Conservation (phyloP, 2,888 invertebrate genomes). For the Strigamia crassipes region DNA sequence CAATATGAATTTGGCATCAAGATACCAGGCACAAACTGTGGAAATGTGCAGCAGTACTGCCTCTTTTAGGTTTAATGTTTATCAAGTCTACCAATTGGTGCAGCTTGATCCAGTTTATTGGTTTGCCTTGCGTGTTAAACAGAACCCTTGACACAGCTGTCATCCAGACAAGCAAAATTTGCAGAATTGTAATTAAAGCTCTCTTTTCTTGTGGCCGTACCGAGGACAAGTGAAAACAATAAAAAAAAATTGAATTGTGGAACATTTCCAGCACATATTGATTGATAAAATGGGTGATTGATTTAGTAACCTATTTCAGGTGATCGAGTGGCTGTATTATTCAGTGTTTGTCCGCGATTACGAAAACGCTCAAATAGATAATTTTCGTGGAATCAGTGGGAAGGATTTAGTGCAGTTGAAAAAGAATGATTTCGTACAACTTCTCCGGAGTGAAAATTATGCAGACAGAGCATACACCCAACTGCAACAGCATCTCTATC, state of each 20-base stretch:
- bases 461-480: slow-evolving; percentile 13
- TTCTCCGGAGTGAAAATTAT: slow-evolving; percentile 18
- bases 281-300: background rate
- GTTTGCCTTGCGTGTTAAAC: no score
- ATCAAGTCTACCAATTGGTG: no score
- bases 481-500: slow-evolving; percentile 25
- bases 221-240: background rate
- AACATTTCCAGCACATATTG: background rate
- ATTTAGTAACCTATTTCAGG: slow-evolving; percentile 29
- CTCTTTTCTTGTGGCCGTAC: background rate
- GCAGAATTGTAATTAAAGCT: background rate
- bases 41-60: no score
- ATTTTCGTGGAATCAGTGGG: slow-evolving; percentile 27
- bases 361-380: slow-evolving; percentile 42
- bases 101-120: no score
- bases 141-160: no score
- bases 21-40: no score
- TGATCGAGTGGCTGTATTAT: slow-evolving; percentile 43
- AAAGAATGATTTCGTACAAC: background rate
- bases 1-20: no score
- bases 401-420: slow-evolving; percentile 34
- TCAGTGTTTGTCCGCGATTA: slow-evolving; percentile 19
- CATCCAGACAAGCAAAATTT: background rate
- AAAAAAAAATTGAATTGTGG: background rate
- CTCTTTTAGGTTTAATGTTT: no score